Evolutionary conservation across 2,888 invertebrate species (phyloP), one percentile per base, ranked within the genome.

Genomic region (Agrochola lota): DNA sequence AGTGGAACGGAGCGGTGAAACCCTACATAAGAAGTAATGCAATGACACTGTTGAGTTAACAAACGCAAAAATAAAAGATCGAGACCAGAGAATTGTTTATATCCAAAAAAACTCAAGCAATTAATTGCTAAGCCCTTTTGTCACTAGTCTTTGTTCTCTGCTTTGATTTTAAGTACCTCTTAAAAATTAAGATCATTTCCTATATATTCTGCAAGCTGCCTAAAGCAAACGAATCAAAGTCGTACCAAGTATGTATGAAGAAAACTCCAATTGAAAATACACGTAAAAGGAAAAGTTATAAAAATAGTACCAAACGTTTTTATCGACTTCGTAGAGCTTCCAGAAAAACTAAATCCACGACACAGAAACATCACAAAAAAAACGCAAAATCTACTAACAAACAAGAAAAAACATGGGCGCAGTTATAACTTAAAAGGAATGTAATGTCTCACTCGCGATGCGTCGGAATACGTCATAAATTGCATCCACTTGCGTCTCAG

Each of bases 371-470:
- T 71, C 46, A 5, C 35, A 55, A 74, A 70, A 80, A 68, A 69
- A 88, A 69, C 63, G 40, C 30, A 40, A 64, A 80, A 83, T 78
- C 75, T 74, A 71, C 74, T 63, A 78, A 73, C 83, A 77, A 74
- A 75, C 43, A 59, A 80, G 71, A 77, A 81, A 82, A 81, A 69
- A 57, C 66, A 60, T 55, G 71, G 77, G 55, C 66, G 79, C 73
- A 77, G 77, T 78, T 85, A 87, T 80, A 83, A 74, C 85, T 75
- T 64, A 80, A 86, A 87, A 88, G 83, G 84, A 81, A 85, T 85
- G 84, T 89, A 90, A 90, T 89, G 85, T 90, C 89, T 90, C 88
- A 89, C 90, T 90, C 85, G 69, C 69, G 69, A 75, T 77, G 75
- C 76, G 71, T 77, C 70, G 74, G 78, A 77, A 84, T 80, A 78